Conservation (phyloP, 1,140 invertebrate species). For the Lasioglossum baleicum region DNA sequence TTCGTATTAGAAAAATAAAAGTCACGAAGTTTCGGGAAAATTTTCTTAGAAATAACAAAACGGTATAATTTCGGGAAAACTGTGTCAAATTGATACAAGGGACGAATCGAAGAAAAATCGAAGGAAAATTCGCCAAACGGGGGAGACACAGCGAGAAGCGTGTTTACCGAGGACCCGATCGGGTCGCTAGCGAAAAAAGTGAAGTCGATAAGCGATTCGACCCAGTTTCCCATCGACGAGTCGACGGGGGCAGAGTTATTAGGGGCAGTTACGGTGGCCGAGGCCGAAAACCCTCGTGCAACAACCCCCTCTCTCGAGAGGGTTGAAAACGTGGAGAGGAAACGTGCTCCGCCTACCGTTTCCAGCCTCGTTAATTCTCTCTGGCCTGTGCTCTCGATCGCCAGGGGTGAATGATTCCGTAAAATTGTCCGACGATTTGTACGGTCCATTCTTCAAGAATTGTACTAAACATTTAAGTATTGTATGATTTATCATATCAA, state of each 20-base stretch:
- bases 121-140: no score
- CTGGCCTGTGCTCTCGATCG: constrained; percentile 1
- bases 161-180: constrained; percentile 17
- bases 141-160: not conserved
- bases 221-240: constrained; percentile 40
- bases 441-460: no score
- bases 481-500: no score
- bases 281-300: constrained; percentile 29
- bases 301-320: not conserved
- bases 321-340: constrained; percentile 20
- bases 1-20: no score
- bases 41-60: no score
- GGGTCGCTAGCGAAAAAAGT: constrained; percentile 14
- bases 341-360: constrained; percentile 48
- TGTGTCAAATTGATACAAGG: no score
- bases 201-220: constrained; percentile 26
- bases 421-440: constrained; percentile 23
- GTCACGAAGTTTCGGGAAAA: no score
- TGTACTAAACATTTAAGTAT: no score
- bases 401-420: constrained; percentile 21
- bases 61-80: no score
- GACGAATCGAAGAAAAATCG: no score
- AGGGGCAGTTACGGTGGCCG: constrained; percentile 43
- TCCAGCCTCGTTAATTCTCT: constrained; percentile 53
- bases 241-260: constrained; percentile 30